Base-by-base conservation (phyloP, 2,888 invertebrate genomes). In the Tribolium freemani region DNA sequence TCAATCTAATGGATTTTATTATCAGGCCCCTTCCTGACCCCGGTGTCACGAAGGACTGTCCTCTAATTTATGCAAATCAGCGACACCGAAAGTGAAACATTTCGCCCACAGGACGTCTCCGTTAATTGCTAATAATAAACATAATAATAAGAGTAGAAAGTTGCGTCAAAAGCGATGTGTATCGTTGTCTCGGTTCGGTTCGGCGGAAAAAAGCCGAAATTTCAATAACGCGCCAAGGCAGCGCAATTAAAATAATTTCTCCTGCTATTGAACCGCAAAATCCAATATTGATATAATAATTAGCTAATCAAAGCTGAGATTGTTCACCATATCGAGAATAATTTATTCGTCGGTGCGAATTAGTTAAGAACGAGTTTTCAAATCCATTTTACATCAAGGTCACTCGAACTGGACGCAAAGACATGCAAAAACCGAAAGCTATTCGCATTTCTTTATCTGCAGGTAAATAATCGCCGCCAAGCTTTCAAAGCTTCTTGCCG, bases 1-100 rank as follows among this genome's bases (percentile, higher is more conserved):
- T 79, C 78, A 77, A 67, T 61, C 54, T 72, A 68, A 68, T 72
- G 68, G 72, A 71, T 72, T 72, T 71, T 66, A 67, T 66, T 58
- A 57, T 57, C 53, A 68, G 60, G 54, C 71, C 38, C 50, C 16
- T n/a, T 11, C n/a, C 50, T 38, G 16, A 20, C 31, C 11, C 8
- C 11, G 6, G 13, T 46, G 16, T 6, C 60, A 4, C 58, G 46
- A 61, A 63, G 64, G 63, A 54, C 66, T 46, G 67, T 60, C 63
- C 48, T 66, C 38, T 45, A 66, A 60, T 69, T 69, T 60, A 69
- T 69, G 69, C 13, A 53, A 69, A 69, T 69, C n/a, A 60, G 11
- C 10, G 8, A 58, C 16, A 30, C 10, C 10, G 5, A 31, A 57
- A n/a, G 11, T 11, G 10, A 57, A 45, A 60, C 10, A 45, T 30